Evolutionary conservation across 2,888 invertebrate species (phyloP), one percentile per base, ranked within the genome.

Genomic region (Drosophila mimetica): DNA sequence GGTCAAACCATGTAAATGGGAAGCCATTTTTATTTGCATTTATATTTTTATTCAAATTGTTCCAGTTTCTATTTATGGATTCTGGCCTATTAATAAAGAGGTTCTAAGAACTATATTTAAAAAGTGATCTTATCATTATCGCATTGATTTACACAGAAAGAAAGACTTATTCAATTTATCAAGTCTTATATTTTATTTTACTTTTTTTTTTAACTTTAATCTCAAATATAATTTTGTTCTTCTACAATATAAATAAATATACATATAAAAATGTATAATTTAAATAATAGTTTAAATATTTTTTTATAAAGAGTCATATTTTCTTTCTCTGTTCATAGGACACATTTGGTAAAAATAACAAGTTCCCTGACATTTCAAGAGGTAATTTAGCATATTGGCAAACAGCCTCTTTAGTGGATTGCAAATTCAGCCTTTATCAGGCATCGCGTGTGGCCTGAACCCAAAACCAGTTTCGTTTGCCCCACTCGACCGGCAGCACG

Each of bases 401-500:
- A 42, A 32, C 32, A 34, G 25, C 18, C 32, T 47, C 25, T 39
- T 16, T 13, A 60, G 61, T 39, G 25, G 34, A 34, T 37, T 60
- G 28, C 42, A 71, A 71, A 59, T 37, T 71, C 34, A 51, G 48
- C 44, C 50, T 71, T 58, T 39, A 67, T 71, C 60, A 37, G 50
- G 30, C 60, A 25, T 71, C 50, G 67, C 71, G 67, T 67, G 67
- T 71, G 71, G 71, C 37, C 47, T 25, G 60, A 37, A n/a, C 25
- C 58, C 58, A 42, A 50, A 67, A 71, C 48, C 50, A 58, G 60
- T 39, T 67, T 30, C 2, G 18, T 14, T 34, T 50, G 25, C 51
- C 52, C 50, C 50, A 28, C n/a, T 46, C 46, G 14, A 44, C 44
- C 58, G 25, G 25, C 42, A 34, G 22, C 47, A 32, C 60, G 51